Evolutionary conservation across 2,113 vertebrate genomes (phyloP).

Genomic region (Choloepus hoffmanni): DNA sequence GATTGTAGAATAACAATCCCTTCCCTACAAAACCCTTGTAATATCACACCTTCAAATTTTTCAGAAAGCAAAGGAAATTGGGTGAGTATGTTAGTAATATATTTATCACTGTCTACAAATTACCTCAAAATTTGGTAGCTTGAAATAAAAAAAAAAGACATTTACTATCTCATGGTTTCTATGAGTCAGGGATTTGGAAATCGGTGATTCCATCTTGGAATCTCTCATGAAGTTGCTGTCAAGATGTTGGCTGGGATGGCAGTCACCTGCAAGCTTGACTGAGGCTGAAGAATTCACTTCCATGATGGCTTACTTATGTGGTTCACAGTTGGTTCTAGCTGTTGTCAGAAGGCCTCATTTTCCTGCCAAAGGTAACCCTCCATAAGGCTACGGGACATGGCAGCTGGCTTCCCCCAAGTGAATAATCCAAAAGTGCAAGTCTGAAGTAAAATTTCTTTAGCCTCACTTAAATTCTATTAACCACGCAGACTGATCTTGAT

Average conservation of each 20-base stretch:
- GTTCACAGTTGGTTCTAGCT: background rate
- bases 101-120: background rate
- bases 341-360: background rate
- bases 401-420: background rate
- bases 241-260: background rate
- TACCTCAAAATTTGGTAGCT: background rate
- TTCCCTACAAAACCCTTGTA: background rate
- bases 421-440: background rate
- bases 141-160: background rate
- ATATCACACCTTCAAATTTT: background rate
- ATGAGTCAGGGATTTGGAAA: background rate
- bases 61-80: background rate
- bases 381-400: rapidly evolving
- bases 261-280: background rate
- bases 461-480: background rate
- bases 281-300: background rate
- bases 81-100: background rate
- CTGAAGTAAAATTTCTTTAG: background rate
- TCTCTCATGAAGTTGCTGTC: background rate
- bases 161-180: background rate
- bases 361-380: background rate
- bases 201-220: rapidly evolving
- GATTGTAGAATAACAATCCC: background rate
- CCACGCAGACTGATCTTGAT: background rate
- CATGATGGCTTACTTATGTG: background rate